Percentiles rank a stretch among this genome's conserved stretches.
These are phyloP conservation scores for Rana temporaria DNA, from an alignment of 2,113 vertebrate genomes.

Conservation along the genomic window DNA sequence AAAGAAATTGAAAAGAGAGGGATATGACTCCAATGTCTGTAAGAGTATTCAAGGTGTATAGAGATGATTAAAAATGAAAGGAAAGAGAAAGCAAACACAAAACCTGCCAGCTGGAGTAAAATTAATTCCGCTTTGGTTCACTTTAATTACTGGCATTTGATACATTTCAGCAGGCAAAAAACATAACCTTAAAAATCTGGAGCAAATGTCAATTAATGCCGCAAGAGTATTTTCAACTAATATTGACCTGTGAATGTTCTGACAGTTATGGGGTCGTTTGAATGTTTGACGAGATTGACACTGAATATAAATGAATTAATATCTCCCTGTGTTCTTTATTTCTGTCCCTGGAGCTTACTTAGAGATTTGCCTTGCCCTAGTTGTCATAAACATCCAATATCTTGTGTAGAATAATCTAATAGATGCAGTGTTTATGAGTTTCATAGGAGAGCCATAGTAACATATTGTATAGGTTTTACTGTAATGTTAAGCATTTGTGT, in stretches of 20 bases:
- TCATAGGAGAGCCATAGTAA: neutral
- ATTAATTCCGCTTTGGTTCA: conserved; percentile 53
- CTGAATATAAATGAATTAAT: conserved; percentile 35
- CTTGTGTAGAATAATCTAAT: neutral
- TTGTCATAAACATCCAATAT: conserved; percentile 16
- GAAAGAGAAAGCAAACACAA: conserved; percentile 48
- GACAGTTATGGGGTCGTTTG: conserved; percentile 45
- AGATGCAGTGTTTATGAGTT: conserved; percentile 26
- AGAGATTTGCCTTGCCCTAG: neutral
- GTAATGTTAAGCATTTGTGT: conserved; percentile 3
- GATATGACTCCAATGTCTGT: conserved; percentile 42
- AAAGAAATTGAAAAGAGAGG: conserved; percentile 34
- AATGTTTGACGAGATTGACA: conserved; percentile 49
- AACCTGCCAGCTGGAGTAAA: conserved; percentile 55
- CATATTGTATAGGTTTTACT: neutral
- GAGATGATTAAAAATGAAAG: conserved; percentile 54
- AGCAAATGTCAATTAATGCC: conserved; percentile 56
- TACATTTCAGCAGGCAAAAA: conserved; percentile 52
- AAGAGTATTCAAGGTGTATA: conserved; percentile 50
- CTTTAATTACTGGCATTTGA: conserved; percentile 57
- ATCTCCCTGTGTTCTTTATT: neutral
- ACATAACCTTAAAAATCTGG: conserved; percentile 50
- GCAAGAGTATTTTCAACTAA: conserved; percentile 51
- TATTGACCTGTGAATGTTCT: conserved; percentile 55
- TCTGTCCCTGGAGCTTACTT: conserved; percentile 20